Base-by-base conservation (phyloP, 2,113 vertebrate species). In the Phocoena sinus region DNA sequence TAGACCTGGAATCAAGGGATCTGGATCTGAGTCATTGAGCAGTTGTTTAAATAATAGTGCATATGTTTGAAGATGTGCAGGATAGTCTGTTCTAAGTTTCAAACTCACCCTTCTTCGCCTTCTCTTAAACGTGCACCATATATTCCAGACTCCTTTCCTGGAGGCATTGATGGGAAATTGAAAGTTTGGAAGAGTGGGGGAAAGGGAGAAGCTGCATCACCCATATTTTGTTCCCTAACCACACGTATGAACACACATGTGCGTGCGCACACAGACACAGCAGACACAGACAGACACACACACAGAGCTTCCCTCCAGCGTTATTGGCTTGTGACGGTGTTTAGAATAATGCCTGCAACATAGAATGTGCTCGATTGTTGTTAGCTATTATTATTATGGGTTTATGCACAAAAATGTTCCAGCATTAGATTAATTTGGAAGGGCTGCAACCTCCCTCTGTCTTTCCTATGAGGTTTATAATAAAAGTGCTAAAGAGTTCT, bases 181-280 rank as follows among this genome's bases (percentile, higher is more conserved):
- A 25, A 47, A 84, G 6, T 79, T 56, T 85, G 36, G 18, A 50
- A 65, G 41, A 44, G 31, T 3, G 2, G 14, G 63, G 12, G 9
- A 63, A 62, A 60, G 28, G 26, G 23, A 79, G 44, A 95, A 53
- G 21, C 33, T 73, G 33, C 11, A 10, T 76, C 8, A 9, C 41
- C 31, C 31, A 47, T 79, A 50, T 12, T 70, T 71, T 95, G 28
- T 17, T 9, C 31, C 44, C 50, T 2, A 62, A 50, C 8, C 25
- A 60, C 20, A 60, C 15, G 12, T 21, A 28, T 41, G 23, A 28
- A 11, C 3, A 10, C 21, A 4, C 7, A 0, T 58, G 25, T 36
- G n/a, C 15, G 20, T 58, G 17, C 0, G 25, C 11, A 6, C 4
- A n/a, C 8, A 4, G 1, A 5, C 12, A 5, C 2, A n/a, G 23